Conservation (phyloP, 2,888 invertebrate species). For the Thymelicus sylvestris region DNA sequence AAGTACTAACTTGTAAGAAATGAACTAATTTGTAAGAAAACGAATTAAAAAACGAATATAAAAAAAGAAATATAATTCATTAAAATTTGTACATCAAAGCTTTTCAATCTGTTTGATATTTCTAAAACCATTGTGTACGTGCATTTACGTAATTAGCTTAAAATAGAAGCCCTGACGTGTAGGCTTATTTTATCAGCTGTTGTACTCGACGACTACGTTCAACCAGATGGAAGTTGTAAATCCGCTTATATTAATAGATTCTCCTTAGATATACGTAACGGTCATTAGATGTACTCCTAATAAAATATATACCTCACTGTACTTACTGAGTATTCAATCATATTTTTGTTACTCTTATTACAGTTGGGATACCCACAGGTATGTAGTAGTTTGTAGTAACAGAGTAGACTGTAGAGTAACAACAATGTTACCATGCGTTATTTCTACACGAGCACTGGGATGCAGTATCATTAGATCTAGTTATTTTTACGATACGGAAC, state of each 20-base stretch:
- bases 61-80: conserved; percentile 1
- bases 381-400: no score
- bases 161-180: conserved; percentile 15
- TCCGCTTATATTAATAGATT: conserved; percentile 9
- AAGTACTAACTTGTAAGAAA: no score
- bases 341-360: background rate
- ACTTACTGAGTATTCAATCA: background rate
- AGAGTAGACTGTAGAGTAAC: no score
- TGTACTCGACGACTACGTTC: background rate
- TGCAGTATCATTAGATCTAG: background rate
- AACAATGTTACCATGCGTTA: no score
- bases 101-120: conserved; percentile 13
- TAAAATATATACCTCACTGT: no score
- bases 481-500: conserved; percentile 12
- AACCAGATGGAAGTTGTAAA: conserved; percentile 10
- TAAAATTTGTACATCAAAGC: conserved; percentile 18
- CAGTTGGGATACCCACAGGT: background rate
- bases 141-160: conserved; percentile 21
- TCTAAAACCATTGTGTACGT: conserved; percentile 5
- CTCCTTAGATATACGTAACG: background rate
- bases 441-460: background rate
- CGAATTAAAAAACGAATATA: background rate
- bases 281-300: background rate
- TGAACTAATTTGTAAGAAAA: no score
- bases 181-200: conserved; percentile 27